A percentile compares a stretch with the other conserved stretches of the same genome.
Evolutionary conservation across 2,113 vertebrate species (phyloP).

Genomic region (Nothocercus nigrocapillus): DNA sequence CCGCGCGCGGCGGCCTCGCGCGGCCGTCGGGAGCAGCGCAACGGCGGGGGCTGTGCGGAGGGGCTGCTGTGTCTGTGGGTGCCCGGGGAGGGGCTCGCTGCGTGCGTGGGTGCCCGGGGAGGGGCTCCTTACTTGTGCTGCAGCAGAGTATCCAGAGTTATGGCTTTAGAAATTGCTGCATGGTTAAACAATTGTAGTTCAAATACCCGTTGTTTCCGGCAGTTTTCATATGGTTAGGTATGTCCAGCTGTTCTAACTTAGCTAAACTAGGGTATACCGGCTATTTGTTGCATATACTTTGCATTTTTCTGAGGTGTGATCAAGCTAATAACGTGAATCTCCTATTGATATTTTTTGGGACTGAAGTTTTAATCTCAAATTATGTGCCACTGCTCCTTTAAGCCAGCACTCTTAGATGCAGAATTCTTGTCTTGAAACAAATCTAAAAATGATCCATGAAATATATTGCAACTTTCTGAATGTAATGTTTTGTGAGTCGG

Average conservation of each 20-base stretch:
- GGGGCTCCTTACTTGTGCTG: too few relatives aligned
- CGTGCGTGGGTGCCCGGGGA: too few relatives aligned
- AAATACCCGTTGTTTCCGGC: background rate
- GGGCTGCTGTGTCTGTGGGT: too few relatives aligned
- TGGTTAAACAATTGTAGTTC: background rate
- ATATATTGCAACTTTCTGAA: background rate
- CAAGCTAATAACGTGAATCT: background rate
- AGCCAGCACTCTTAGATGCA: background rate
- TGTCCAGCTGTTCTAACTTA: background rate
- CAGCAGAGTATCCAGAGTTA: background rate
- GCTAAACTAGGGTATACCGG: background rate
- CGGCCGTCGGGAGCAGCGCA: too few relatives aligned
- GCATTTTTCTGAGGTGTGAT: background rate
- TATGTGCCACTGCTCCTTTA: background rate
- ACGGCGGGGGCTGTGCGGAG: too few relatives aligned
- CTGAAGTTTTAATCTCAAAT: background rate
- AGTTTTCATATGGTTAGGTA: background rate
- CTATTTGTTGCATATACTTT: background rate
- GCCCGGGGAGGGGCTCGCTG: too few relatives aligned
- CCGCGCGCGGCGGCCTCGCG: too few relatives aligned
- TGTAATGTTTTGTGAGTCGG: background rate
- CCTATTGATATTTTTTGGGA: background rate
- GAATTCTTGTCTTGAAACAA: background rate
- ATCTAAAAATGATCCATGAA: background rate
- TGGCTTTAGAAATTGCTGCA: background rate